Conservation (phyloP, 37 sponge, comb jelly and placozoan species). For the Oopsacas minuta region DNA sequence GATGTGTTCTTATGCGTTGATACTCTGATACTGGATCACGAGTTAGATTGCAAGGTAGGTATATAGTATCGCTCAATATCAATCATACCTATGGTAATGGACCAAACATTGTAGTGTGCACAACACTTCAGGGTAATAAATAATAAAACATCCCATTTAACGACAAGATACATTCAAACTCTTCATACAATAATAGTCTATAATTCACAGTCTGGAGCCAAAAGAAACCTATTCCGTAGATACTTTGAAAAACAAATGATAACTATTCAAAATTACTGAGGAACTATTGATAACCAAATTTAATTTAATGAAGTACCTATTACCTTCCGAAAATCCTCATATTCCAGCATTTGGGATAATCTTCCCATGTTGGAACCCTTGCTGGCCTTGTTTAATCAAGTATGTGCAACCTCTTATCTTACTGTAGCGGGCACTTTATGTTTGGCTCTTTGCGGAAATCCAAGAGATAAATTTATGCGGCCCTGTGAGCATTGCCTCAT, state of each 20-base stretch:
- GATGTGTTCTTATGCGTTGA: neutral
- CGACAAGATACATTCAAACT: neutral
- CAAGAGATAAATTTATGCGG: neutral
- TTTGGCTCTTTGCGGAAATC: neutral
- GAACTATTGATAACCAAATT: neutral
- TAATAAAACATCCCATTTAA: neutral
- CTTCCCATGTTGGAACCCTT: neutral
- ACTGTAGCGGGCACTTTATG: constrained; percentile 2
- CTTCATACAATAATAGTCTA: neutral
- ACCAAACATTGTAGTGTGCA: neutral
- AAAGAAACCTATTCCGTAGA: neutral
- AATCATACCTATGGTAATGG: neutral
- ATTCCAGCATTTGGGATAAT: constrained; percentile 2
- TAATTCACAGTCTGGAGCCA: neutral
- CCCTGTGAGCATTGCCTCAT: too few species aligned
- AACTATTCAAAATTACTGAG: constrained; percentile 1
- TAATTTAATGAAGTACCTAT: constrained; percentile 1
- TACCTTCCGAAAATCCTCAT: constrained; percentile 17
- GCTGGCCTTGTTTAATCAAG: neutral
- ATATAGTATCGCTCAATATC: neutral
- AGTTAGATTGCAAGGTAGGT: neutral
- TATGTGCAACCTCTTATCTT: neutral
- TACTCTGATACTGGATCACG: neutral
- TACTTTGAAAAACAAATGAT: neutral
- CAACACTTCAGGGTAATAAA: neutral